Evolutionary conservation across 1,140 invertebrate species (phyloP), one percentile per base, ranked within the genome.

Genomic region (Rhagoletis pomonella): DNA sequence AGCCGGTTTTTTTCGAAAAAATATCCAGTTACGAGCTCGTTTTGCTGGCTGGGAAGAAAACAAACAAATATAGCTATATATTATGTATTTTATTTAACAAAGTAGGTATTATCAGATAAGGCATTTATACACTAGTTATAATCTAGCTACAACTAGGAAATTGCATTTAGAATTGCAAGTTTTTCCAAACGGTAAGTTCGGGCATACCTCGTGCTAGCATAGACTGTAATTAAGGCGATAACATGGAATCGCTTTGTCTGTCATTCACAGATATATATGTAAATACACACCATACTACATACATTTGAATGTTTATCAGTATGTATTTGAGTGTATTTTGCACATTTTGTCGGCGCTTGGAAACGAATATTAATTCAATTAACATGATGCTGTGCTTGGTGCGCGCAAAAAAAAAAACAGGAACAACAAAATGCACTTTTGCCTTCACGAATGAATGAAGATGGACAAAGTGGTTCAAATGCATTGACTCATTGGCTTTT

Each of bases 381-480:
- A 81, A 55, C 73, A 29, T 81, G 73, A 81, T 81, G 73, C 73
- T 81, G 47, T 19, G 73, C 17, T 4, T 6, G 12, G 12, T 3
- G 69, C 47, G 39, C 44, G 44, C 19, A 7, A 81, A 81, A 81
- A 81, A 12, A 5, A 69, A 39, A 69, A 44, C 42, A 69, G 55
- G n/a, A 81, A 6, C 0, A 81, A 81, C 47, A 81, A 81, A 81
- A 81, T 81, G 73, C 73, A 81, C 73, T 55, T 19, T 81, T 81
- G 73, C 73, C 50, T 81, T 29, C 1, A 81, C 73, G 47, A 55
- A 55, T 29, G 44, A 81, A 81, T 81, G 73, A 81, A 81, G 73
- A 81, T 81, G 73, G 67, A 81, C 44, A 81, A 73, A 81, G 73
- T 81, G 73, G 17, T 81, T 29, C 14, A 81, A 50, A 81, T 5